A percentile compares a stretch with the other conserved stretches of the same genome.
Conservation (phyloP, 1,140 invertebrate species). For the Stegodyphus mimosarum region DNA sequence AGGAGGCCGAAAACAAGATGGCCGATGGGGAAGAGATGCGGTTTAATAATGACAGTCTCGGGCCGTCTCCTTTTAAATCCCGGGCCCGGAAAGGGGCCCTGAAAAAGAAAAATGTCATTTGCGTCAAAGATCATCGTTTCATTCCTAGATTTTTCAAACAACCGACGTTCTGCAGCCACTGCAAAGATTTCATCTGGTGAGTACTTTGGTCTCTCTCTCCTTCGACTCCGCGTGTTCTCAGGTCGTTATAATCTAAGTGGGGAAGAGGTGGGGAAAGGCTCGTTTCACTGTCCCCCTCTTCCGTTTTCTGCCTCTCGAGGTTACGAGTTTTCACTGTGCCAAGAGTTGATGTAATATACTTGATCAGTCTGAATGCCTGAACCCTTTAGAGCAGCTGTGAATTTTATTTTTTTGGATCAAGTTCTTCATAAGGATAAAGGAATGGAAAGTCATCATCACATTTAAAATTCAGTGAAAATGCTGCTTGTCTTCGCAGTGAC, state of each 20-base stretch:
- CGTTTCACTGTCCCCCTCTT: neutral
- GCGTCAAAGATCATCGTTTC: conserved; percentile 98
- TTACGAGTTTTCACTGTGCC: conserved; percentile 1
- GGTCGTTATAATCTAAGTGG: neutral
- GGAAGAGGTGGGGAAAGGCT: no score
- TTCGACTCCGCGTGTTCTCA: conserved; percentile 9
- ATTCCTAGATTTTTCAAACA: conserved; percentile 99
- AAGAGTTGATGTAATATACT: no score
- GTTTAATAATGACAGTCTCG: conserved; percentile 3
- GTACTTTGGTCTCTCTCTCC: conserved; percentile 14
- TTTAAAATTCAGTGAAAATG: no score
- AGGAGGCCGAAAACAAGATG: conserved; percentile 37
- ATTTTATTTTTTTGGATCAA: no score
- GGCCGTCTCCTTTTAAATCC: conserved; percentile 23
- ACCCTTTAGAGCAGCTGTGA: no score
- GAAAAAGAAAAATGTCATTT: conserved; percentile 99
- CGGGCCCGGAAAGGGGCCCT: conserved; percentile 88
- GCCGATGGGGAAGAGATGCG: conserved; percentile 41
- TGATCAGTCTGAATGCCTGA: no score
- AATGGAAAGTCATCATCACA: no score
- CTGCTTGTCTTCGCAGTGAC: no score
- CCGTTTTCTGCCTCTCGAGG: neutral
- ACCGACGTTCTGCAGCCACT: conserved; percentile 99
- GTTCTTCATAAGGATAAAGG: no score
- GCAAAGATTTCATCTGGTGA: conserved; percentile 69